Base-by-base conservation (phyloP, 2,113 vertebrate genomes). In the Platysternon megacephalum region DNA sequence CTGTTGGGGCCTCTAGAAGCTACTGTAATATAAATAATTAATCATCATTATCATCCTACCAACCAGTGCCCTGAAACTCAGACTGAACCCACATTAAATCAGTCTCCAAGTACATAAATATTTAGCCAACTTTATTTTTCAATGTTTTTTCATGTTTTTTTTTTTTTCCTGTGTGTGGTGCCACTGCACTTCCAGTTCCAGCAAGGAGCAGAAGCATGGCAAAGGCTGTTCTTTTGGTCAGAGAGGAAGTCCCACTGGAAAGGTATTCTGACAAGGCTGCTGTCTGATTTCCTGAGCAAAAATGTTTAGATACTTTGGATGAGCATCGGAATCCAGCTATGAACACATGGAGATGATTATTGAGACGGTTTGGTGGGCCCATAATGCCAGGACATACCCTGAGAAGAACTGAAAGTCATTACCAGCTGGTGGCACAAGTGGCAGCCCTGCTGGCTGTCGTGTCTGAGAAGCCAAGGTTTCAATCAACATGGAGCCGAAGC, bases 1-100 rank as follows among this genome's bases (percentile, higher is more conserved):
- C 44, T 83, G 21, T 85, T 55, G 61, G 6, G 32, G 35, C 39
- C 11, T 82, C 81, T 53, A 17, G 58, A 35, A 35, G 32, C 13
- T 35, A 65, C 91, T 88, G 8, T 85, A 88, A 76, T 35, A 22
- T 44, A 91, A 93, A 79, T 56, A 90, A 79, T 74, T 76, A 68
- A 8, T 44, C 42, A 94, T 48, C n/a, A 5, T 79, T 49, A 87
- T 35, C 58, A 42, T 74, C 14, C 48, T 89, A 12, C 26, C 8
- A 29, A 6, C 35, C 2, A 2, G 85, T 24, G 85, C 7, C 44
- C 39, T 56, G 82, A 83, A 96, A 80, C 2, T 72, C 5, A n/a
- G 87, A 46, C 12, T 52, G 32, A 80, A 92, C 86, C 2, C 6
- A 44, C 42, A 76, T 19, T 5, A 42, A 76, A 76, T 42, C 11